phyloP scores from a whole-genome alignment of 2,113 vertebrate genomes.

The Archilochus colubris region DNA sequence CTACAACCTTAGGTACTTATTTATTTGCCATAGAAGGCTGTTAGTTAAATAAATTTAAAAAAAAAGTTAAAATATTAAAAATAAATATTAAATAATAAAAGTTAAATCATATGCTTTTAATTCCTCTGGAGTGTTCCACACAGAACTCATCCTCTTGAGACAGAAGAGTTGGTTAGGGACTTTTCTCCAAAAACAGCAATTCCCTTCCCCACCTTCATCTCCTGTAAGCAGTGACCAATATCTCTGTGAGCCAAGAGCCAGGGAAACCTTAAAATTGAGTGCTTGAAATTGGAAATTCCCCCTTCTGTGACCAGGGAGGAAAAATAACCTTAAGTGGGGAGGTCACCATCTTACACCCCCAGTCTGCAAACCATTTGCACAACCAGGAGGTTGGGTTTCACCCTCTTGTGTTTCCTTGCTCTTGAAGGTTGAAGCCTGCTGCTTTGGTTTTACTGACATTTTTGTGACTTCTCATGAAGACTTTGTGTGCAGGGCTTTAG shows the following conservation, averaged over 20 bases:
- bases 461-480: background rate
- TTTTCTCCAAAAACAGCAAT: background rate
- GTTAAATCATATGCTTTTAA: background rate
- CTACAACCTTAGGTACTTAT: background rate
- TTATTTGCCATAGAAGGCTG: background rate
- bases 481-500: background rate
- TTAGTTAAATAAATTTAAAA: background rate
- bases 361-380: background rate
- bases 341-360: background rate
- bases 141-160: background rate
- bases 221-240: background rate
- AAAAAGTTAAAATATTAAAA: too few relatives aligned
- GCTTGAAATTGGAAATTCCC: background rate
- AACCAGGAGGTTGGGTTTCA: background rate
- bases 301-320: accelerated
- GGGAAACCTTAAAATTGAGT: background rate
- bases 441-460: background rate
- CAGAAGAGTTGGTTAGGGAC: background rate
- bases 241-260: background rate
- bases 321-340: background rate
- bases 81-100: background rate
- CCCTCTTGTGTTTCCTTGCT: background rate
- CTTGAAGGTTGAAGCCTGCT: background rate
- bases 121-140: background rate
- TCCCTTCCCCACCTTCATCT: background rate